phyloP scores from a whole-genome alignment of 2,888 invertebrate species.

The Heliconius charithonia region DNA sequence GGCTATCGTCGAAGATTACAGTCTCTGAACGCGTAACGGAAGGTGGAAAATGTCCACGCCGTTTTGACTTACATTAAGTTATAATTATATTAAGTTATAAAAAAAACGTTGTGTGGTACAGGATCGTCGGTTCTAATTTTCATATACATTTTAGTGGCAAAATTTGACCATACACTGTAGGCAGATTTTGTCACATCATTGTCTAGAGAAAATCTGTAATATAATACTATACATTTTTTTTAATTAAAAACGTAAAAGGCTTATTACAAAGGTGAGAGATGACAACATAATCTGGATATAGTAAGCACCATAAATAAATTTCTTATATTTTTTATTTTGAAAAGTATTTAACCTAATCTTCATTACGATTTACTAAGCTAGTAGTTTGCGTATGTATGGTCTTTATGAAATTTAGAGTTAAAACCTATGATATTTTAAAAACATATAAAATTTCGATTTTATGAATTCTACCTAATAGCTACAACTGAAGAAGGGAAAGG shows the following conservation, averaged over 20 bases:
- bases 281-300: slow-evolving; percentile 23
- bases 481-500: too few relatives aligned
- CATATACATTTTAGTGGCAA: background rate
- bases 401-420: too few relatives aligned
- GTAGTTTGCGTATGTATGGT: too few relatives aligned
- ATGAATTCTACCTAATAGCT: too few relatives aligned
- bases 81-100: too few relatives aligned
- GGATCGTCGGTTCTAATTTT: background rate
- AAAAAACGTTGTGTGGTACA: too few relatives aligned
- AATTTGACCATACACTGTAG: background rate
- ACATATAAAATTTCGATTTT: too few relatives aligned
- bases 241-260: background rate
- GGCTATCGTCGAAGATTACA: slow-evolving; percentile 26
- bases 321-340: background rate
- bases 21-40: slow-evolving; percentile 17
- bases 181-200: background rate
- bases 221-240: background rate
- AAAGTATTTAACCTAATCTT: background rate
- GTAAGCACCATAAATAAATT: slow-evolving; percentile 15
- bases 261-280: background rate
- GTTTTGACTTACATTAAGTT: background rate
- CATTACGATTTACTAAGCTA: too few relatives aligned
- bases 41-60: slow-evolving; percentile 20
- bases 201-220: background rate
- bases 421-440: too few relatives aligned